These are phyloP conservation scores for Phalloptychus januarius DNA, from an alignment of 2,797 vertebrate genomes.

Conservation along the genomic window DNA sequence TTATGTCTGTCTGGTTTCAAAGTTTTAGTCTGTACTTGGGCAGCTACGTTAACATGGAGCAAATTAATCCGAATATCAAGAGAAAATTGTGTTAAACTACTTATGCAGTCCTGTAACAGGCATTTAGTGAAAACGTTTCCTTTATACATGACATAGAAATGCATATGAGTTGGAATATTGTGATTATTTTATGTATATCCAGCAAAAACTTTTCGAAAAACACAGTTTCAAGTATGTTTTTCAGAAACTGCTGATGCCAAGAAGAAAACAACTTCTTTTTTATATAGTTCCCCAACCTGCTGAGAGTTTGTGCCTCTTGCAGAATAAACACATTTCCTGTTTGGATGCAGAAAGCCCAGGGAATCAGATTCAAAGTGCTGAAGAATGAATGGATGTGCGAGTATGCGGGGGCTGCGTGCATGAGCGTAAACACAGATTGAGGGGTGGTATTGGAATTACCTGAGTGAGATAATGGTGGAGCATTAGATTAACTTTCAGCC, in stretches of 20 bases:
- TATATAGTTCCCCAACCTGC: conserved; percentile 63
- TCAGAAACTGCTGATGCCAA: conserved; percentile 79
- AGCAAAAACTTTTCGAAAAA: conserved; percentile 47
- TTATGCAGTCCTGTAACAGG: background rate
- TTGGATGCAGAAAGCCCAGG: conserved; percentile 69
- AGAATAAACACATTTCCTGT: conserved; percentile 82
- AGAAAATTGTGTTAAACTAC: background rate
- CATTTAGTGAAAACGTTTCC: background rate
- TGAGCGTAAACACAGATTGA: conserved; percentile 80
- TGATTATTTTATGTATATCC: conserved; percentile 11
- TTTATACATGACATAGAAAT: conserved; percentile 9
- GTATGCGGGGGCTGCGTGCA: conserved; percentile 59
- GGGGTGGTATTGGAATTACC: conserved; percentile 86
- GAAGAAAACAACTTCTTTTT: conserved; percentile 75
- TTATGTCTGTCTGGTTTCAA: conserved; percentile 44
- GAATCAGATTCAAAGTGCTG: conserved; percentile 82
- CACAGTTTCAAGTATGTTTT: conserved; percentile 25
- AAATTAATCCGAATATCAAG: conserved; percentile 8
- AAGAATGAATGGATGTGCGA: conserved; percentile 75
- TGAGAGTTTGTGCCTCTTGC: conserved; percentile 44
- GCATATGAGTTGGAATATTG: conserved; percentile 17
- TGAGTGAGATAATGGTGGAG: conserved; percentile 92
- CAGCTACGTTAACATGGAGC: conserved; percentile 20
- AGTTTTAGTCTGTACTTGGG: conserved; percentile 35
- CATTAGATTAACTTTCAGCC: conserved; percentile 97